Conservation (phyloP, 2,113 vertebrate genomes). For the Mungos mungo region DNA sequence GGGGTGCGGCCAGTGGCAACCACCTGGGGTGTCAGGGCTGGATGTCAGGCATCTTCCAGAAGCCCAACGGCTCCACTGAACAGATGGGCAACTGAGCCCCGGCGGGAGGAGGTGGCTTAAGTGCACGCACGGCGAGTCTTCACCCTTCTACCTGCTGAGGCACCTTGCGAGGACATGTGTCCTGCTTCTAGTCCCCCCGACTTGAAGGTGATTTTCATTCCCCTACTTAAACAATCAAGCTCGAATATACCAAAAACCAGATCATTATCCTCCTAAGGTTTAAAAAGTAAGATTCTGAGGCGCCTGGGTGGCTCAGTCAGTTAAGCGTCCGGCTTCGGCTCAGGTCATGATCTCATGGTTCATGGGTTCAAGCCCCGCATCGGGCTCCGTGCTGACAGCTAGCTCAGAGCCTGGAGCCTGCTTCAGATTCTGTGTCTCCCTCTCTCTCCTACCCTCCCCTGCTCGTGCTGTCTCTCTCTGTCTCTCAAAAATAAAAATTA, state of each 20-base stretch:
- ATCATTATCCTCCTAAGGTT: conserved; percentile 47
- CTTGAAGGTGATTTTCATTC: conserved; percentile 29
- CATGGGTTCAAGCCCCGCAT: no score
- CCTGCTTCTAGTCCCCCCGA: conserved; percentile 16
- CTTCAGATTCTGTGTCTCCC: no score
- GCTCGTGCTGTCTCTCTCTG: no score
- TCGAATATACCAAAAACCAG: conserved; percentile 51
- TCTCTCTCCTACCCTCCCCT: no score
- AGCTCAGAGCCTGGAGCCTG: no score
- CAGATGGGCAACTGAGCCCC: background rate
- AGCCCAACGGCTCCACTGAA: background rate
- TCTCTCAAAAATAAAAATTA: no score
- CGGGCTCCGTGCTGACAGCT: no score
- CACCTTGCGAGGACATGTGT: background rate
- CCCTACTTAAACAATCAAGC: conserved; percentile 56
- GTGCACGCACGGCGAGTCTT: accelerated
- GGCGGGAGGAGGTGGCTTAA: background rate
- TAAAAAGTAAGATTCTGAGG: background rate
- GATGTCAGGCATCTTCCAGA: background rate
- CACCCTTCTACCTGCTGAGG: accelerated
- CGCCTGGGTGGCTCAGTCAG: no score
- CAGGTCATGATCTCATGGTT: no score
- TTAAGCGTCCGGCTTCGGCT: no score
- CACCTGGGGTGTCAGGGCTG: background rate
- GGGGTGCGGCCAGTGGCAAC: background rate